Percentiles rank a stretch among this genome's conserved stretches.
Evolutionary conservation across 1,140 invertebrate species (phyloP).

Genomic region (Drosophila bocqueti): DNA sequence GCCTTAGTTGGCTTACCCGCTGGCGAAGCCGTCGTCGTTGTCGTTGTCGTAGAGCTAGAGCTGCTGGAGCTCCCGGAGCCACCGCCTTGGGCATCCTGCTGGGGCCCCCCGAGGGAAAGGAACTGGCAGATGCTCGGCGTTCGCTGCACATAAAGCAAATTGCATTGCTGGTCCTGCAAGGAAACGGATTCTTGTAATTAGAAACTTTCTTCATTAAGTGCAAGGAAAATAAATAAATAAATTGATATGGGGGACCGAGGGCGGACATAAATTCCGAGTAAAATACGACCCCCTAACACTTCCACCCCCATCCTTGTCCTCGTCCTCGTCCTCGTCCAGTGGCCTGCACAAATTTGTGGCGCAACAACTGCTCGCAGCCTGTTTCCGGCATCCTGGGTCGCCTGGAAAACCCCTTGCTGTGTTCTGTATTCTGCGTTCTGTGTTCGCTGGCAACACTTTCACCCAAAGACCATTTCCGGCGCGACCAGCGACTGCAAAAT

Average conservation of each 20-base stretch:
- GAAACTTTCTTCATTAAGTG: conserved; percentile 80
- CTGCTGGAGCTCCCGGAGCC: not conserved
- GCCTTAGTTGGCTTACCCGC: conserved; percentile 62
- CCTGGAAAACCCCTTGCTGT: conserved; percentile 26
- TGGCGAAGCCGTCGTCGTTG: conserved; percentile 43
- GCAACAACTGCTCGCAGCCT: conserved; percentile 68
- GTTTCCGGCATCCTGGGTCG: conserved; percentile 43
- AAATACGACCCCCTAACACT: conserved; percentile 29
- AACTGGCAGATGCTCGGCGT: conserved; percentile 80
- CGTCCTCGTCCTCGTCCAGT: conserved; percentile 11
- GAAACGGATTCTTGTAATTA: conserved; percentile 64
- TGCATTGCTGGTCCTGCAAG: conserved; percentile 70
- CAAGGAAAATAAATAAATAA: conserved; percentile 76
- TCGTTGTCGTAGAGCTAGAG: conserved; percentile 9
- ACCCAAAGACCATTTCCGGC: conserved; percentile 79
- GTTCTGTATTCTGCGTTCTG: conserved; percentile 1
- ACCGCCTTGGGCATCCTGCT: conserved; percentile 24
- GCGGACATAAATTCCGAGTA: conserved; percentile 61
- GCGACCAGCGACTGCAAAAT: conserved; percentile 57
- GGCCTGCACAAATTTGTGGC: conserved; percentile 57
- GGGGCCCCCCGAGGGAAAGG: conserved; percentile 55
- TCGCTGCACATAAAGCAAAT: conserved; percentile 75
- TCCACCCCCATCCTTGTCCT: not conserved
- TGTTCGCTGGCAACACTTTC: conserved; percentile 71
- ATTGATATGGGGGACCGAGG: conserved; percentile 65